phyloP scores from a whole-genome alignment of 2,797 vertebrate species.

The Sciurus vulgaris region DNA sequence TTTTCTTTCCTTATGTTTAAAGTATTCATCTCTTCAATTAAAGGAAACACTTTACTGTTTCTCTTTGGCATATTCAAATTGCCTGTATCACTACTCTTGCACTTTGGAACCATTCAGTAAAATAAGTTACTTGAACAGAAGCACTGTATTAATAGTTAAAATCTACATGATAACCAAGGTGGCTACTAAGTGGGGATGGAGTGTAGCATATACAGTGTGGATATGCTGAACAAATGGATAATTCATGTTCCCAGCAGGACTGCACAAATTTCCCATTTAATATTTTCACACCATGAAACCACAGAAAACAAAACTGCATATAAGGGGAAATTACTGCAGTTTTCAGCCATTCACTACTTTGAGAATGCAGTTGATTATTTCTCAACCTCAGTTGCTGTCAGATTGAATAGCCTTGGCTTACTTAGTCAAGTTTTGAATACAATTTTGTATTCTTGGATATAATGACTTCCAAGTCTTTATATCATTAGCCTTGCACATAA shows the following conservation, averaged over 20 bases:
- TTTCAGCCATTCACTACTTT: slow-evolving; percentile 53
- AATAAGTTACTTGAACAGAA: background rate
- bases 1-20: background rate
- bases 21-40: background rate
- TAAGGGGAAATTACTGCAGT: background rate
- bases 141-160: background rate
- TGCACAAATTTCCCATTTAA: background rate
- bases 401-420: background rate
- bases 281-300: background rate
- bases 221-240: background rate
- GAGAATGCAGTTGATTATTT: background rate
- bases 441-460: slow-evolving; percentile 50
- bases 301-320: background rate
- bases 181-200: background rate
- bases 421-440: background rate
- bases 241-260: background rate
- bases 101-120: background rate
- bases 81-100: background rate
- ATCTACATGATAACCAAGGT: background rate
- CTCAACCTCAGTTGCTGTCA: background rate
- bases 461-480: background rate
- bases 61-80: background rate
- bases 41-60: background rate
- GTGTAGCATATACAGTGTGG: background rate
- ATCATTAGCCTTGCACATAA: background rate